A percentile compares a stretch with the other conserved stretches of the same genome.
Evolutionary conservation across 2,888 invertebrate genomes (phyloP).

Genomic region (Mesorhabditis spiculigera): DNA sequence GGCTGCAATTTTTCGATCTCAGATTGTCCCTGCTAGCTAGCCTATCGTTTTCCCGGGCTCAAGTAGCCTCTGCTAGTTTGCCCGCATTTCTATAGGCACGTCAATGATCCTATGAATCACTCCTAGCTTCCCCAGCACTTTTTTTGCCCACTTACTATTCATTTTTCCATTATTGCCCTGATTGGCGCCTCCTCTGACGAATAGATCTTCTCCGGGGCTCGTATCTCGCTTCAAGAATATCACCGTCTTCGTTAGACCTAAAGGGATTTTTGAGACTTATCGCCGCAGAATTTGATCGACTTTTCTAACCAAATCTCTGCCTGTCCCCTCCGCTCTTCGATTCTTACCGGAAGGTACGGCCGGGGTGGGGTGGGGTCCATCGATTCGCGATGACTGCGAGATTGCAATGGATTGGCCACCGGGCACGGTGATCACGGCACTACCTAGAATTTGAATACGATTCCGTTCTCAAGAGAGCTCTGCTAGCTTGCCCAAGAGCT

Average conservation of each 20-base stretch:
- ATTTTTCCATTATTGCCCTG: constrained; percentile 8
- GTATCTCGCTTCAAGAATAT: constrained; percentile 56
- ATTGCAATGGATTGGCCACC: constrained; percentile 40
- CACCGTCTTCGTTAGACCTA: constrained; percentile 52
- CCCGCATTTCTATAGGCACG: too few species aligned
- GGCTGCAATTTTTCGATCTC: too few species aligned
- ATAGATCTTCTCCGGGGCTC: constrained; percentile 60
- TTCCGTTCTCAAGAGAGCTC: background rate
- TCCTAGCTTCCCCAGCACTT: too few species aligned
- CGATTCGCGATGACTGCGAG: constrained; percentile 45
- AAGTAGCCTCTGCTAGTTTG: too few species aligned
- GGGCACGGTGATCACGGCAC: constrained; percentile 32
- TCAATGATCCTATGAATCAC: too few species aligned
- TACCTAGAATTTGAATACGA: constrained; percentile 20
- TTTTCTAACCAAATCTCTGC: too few species aligned
- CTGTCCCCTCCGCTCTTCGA: too few species aligned
- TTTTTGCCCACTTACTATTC: background rate
- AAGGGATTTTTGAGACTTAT: too few species aligned
- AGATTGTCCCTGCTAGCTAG: too few species aligned
- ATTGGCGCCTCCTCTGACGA: constrained; percentile 60
- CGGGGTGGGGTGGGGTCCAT: constrained; percentile 24
- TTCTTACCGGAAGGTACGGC: constrained; percentile 13
- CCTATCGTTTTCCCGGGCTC: too few species aligned
- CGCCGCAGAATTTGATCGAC: too few species aligned
- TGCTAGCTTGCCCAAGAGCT: too few species aligned